Evolutionary conservation across 2,888 invertebrate species (phyloP), one percentile per base, ranked within the genome.

Genomic region (Gryllus longicercus): DNA sequence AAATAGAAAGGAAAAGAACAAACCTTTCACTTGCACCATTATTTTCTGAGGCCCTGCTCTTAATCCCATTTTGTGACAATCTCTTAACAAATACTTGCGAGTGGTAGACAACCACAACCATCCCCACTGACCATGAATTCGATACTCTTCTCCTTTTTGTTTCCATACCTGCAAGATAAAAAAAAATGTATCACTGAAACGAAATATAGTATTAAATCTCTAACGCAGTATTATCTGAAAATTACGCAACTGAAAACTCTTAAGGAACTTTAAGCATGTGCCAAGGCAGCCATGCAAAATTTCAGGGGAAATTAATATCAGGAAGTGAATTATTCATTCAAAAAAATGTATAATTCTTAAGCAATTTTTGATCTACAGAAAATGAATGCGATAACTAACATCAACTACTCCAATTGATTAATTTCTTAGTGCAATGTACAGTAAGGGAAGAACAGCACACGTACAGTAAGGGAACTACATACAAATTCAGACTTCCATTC

Each of bases 101-200:
- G 93, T 91, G 5, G 91, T 88, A 0, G 95, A 93, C 81, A 95
- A 90, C 97, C 97, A 98, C 79, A 95, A 88, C 99, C 99, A 99
- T n/a, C 98, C 99, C 93, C 98, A 97, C 84, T 95, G 94, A 0
- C 98, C 98, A 85, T 97, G 97, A 76, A 99, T 93, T 83, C 99
- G 91, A 86, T 98, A 99, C 85, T 99, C 98, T 88, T 99, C 99
- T 0, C 99, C 99, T 87, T 97, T 98, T 88, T 98, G 97, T 87
- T 98, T 98, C 96, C 96, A 96, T 38, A 95, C 90, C 90, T 91
- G 80, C 11, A 38, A 79, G 79, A 80, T 16, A 49, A 75, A 81
- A 76, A 77, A 12, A 49, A 21, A 50, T 50, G 16, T 8, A 63
- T 63, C 4, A 63, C 63, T 11, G 16, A 63, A 14, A 18, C 11